Conservation (phyloP, 1,140 invertebrate species). For the Colletes gigas region DNA sequence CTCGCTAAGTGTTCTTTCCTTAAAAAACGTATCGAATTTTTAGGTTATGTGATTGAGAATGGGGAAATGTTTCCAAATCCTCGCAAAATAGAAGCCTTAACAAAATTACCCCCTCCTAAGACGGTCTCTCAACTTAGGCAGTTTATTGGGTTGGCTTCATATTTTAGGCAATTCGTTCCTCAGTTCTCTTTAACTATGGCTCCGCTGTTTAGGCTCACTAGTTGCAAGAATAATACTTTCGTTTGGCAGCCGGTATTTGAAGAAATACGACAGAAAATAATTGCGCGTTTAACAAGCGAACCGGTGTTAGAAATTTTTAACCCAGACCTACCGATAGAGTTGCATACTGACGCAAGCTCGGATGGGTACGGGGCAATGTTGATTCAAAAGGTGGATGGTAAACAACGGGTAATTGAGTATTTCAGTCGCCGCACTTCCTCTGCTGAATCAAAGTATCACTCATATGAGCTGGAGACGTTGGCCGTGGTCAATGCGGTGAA, state of each 20-base stretch:
- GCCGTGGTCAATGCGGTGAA: conserved; percentile 1
- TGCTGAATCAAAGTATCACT: conserved; percentile 1
- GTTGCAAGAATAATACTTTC: neutral
- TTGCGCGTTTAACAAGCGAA: too few species aligned
- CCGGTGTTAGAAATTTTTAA: too few species aligned
- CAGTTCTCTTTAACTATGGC: conserved; percentile 59
- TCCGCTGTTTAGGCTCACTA: conserved; percentile 53
- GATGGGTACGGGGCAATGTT: neutral
- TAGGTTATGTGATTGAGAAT: conserved; percentile 57
- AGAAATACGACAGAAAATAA: neutral
- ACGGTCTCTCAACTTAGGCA: conserved; percentile 65
- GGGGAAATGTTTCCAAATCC: conserved; percentile 55
- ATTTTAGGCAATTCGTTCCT: conserved; percentile 69
- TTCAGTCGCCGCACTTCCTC: neutral
- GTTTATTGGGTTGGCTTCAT: conserved; percentile 62
- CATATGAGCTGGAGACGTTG: conserved; percentile 2
- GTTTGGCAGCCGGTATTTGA: too few species aligned
- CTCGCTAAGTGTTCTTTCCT: conserved; percentile 69
- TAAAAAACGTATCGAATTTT: conserved; percentile 61
- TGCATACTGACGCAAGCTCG: conserved; percentile 7
- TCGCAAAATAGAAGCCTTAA: conserved; percentile 49
- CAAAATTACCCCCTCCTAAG: conserved; percentile 50
- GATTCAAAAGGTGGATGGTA: neutral
- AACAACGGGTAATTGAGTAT: neutral
- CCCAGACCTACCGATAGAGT: neutral